Evolutionary conservation across 2,797 vertebrate species (phyloP).

Genomic region (Uromys caudimaculatus): DNA sequence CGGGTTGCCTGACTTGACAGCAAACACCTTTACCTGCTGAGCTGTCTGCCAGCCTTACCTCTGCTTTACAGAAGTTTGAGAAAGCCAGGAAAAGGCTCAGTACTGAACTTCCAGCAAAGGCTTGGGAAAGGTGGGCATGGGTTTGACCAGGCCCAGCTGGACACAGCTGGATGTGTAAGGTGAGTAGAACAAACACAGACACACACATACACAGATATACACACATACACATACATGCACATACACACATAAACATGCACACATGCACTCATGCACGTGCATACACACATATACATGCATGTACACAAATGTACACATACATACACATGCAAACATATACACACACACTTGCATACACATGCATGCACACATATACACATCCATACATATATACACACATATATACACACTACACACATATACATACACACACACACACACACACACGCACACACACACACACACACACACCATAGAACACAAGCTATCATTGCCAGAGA

Average conservation of each 20-base stretch:
- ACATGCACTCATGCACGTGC: neutral
- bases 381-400: fast-evolving
- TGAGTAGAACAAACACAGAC: neutral
- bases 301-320: fast-evolving
- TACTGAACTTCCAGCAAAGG: neutral
- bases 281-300: neutral
- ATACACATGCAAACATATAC: no score
- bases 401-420: neutral
- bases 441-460: neutral
- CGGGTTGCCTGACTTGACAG: neutral
- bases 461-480: fast-evolving
- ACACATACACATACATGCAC: neutral
- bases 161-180: neutral
- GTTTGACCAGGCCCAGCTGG: neutral
- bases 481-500: fast-evolving
- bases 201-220: neutral
- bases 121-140: neutral
- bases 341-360: no score
- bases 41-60: neutral
- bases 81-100: neutral
- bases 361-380: no score
- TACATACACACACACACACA: neutral
- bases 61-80: neutral
- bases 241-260: fast-evolving
- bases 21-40: neutral